A percentile compares a stretch with the other conserved stretches of the same genome.
Evolutionary conservation across 1,140 invertebrate genomes (phyloP).

Genomic region (Drosophila pruinosa): DNA sequence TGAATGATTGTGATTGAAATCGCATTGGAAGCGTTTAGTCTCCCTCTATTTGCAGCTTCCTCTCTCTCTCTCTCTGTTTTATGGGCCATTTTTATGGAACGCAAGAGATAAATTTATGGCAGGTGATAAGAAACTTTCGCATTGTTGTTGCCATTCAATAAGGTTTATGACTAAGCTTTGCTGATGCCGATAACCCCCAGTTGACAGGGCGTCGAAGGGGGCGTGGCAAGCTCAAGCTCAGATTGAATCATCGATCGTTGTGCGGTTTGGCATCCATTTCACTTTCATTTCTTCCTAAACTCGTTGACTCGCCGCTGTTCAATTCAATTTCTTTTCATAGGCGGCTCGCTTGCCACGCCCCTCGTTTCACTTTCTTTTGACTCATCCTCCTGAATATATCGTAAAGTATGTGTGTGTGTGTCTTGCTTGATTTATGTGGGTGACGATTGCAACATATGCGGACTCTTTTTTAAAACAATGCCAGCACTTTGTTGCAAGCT

Average conservation of each 20-base stretch:
- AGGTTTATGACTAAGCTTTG: slow-evolving; percentile 34
- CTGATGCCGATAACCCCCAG: slow-evolving; percentile 14
- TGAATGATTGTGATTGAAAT: slow-evolving; percentile 23
- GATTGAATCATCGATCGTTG: slow-evolving; percentile 46
- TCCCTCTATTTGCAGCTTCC: slow-evolving; percentile 8
- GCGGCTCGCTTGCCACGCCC: slow-evolving; percentile 22
- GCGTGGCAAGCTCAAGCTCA: slow-evolving; percentile 10
- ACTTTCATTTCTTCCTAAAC: slow-evolving; percentile 32
- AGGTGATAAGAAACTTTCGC: slow-evolving; percentile 20
- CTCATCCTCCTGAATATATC: slow-evolving; percentile 41
- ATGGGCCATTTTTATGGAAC: background rate
- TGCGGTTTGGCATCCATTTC: slow-evolving; percentile 17
- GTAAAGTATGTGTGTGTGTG: background rate
- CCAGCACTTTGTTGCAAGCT: slow-evolving; percentile 48
- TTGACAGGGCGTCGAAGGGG: slow-evolving; percentile 3
- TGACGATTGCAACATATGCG: slow-evolving; percentile 66
- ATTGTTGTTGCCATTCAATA: slow-evolving; percentile 10
- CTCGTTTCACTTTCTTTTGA: slow-evolving; percentile 73
- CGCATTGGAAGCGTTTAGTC: background rate
- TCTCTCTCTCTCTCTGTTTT: background rate
- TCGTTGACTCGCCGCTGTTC: slow-evolving; percentile 15
- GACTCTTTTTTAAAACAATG: slow-evolving; percentile 50
- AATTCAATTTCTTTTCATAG: slow-evolving; percentile 41
- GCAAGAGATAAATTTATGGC: slow-evolving; percentile 15
- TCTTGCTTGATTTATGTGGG: slow-evolving; percentile 57